Conservation (phyloP, 2,113 vertebrate species). For the Vimba vimba region DNA sequence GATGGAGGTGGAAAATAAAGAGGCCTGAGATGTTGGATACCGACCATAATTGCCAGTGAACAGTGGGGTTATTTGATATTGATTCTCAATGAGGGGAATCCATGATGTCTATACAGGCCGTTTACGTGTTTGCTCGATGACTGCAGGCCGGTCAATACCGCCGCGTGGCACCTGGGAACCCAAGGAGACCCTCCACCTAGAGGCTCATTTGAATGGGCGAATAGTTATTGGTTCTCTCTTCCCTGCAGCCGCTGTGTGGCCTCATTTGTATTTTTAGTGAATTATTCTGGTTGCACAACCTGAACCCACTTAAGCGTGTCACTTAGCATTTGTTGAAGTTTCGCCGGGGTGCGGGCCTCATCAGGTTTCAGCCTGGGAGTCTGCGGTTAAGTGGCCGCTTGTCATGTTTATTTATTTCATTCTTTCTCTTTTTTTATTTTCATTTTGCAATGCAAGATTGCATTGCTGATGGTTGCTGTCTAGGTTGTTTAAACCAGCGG, state of each 20-base stretch:
- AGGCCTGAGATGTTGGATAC: slow-evolving; percentile 65
- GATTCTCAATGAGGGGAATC: slow-evolving; percentile 80
- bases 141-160: slow-evolving; percentile 66
- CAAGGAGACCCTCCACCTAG: slow-evolving; percentile 51
- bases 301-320: slow-evolving; percentile 81
- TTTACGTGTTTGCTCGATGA: slow-evolving; percentile 65
- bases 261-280: slow-evolving; percentile 83
- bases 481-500: slow-evolving; percentile 47
- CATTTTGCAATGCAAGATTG: slow-evolving; percentile 19
- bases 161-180: slow-evolving; percentile 32
- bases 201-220: slow-evolving; percentile 67
- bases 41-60: slow-evolving; percentile 75
- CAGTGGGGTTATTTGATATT: slow-evolving; percentile 80
- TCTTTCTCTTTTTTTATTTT: slow-evolving; percentile 57
- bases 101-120: slow-evolving; percentile 69
- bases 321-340: slow-evolving; percentile 81
- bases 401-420: slow-evolving; percentile 80
- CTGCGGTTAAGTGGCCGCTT: slow-evolving; percentile 79
- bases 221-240: slow-evolving; percentile 65
- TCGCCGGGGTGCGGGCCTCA: slow-evolving; percentile 70
- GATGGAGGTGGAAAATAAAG: slow-evolving; percentile 67
- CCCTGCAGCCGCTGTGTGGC: slow-evolving; percentile 57
- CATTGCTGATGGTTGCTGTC: slow-evolving; percentile 65
- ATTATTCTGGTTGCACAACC: slow-evolving; percentile 79
- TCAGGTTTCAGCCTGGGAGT: slow-evolving; percentile 75